Percentiles rank a stretch among this genome's conserved stretches.
These are phyloP conservation scores for Eulacestoma nigropectus DNA, from an alignment of 2,113 vertebrate genomes.

Conservation along the genomic window DNA sequence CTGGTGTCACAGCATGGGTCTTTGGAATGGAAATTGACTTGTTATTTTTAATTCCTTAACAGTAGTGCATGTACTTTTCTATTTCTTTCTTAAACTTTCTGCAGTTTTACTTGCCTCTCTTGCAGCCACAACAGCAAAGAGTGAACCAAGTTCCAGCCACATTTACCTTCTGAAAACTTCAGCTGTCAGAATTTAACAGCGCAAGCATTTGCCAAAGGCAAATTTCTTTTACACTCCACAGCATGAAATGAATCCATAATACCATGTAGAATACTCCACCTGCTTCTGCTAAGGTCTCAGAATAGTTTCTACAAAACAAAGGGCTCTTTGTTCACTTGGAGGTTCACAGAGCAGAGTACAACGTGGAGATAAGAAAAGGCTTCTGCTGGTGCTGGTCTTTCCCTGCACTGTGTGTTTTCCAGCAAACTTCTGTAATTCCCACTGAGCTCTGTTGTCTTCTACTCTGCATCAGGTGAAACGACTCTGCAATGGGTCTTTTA, in stretches of 20 bases:
- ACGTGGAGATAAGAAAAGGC: not conserved
- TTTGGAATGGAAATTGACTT: not conserved
- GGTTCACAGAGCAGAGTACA: not conserved
- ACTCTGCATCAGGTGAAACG: not conserved
- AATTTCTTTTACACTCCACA: rapidly evolving
- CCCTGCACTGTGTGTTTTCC: not conserved
- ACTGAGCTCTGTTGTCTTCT: not conserved
- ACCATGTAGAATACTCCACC: not conserved
- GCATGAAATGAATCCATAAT: not conserved
- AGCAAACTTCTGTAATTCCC: not conserved
- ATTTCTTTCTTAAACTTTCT: not conserved
- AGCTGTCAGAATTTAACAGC: not conserved
- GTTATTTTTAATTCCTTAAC: not conserved
- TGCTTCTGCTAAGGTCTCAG: not conserved
- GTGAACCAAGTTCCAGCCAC: not conserved
- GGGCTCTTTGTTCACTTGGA: not conserved
- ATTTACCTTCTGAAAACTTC: not conserved
- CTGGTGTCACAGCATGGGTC: not conserved
- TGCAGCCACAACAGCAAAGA: not conserved
- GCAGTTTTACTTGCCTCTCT: not conserved
- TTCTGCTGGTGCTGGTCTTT: not conserved
- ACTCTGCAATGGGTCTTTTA: not conserved
- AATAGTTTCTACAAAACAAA: not conserved
- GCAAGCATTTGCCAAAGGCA: not conserved
- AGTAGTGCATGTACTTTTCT: not conserved